Percentiles rank a stretch among this genome's conserved stretches.
Evolutionary conservation across 2,113 vertebrate species (phyloP).

Genomic region (Siniperca knerii): DNA sequence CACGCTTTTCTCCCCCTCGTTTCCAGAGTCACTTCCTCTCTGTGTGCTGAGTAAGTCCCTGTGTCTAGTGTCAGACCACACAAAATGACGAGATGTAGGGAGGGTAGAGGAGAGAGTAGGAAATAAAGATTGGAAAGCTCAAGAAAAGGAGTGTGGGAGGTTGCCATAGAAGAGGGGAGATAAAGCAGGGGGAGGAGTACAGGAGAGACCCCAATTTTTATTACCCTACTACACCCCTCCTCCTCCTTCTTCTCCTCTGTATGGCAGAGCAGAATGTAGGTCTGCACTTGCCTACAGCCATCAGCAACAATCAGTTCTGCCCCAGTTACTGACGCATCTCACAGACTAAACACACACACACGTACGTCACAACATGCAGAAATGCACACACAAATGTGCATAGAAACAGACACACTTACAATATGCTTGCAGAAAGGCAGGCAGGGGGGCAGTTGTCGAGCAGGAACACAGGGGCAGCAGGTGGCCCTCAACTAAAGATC

Average conservation of each 20-base stretch:
- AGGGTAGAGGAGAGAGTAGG: neutral
- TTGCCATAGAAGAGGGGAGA: slow-evolving; percentile 5
- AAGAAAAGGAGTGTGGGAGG: neutral
- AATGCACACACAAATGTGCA: slow-evolving; percentile 17
- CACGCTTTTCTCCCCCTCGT: neutral
- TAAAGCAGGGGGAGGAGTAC: slow-evolving; percentile 21
- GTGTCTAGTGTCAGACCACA: slow-evolving; percentile 14
- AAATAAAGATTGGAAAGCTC: neutral
- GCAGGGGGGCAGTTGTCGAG: too few species aligned
- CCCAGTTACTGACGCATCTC: slow-evolving; percentile 86
- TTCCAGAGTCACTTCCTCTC: slow-evolving; percentile 20
- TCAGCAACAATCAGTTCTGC: slow-evolving; percentile 90
- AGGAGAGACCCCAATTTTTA: slow-evolving; percentile 62
- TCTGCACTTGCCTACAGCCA: slow-evolving; percentile 85
- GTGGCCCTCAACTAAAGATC: too few species aligned
- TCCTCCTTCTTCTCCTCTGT: slow-evolving; percentile 35
- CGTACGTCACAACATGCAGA: slow-evolving; percentile 49
- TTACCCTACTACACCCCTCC: slow-evolving; percentile 21
- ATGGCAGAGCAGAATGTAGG: slow-evolving; percentile 83
- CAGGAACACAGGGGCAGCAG: too few species aligned
- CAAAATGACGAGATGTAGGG: neutral
- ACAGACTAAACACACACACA: slow-evolving; percentile 68
- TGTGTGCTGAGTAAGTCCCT: slow-evolving; percentile 55
- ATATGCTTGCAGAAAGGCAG: slow-evolving; percentile 42
- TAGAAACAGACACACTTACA: slow-evolving; percentile 27